Conservation (phyloP, 2,113 vertebrate genomes). For the Paracanthobrama guichenoti region DNA sequence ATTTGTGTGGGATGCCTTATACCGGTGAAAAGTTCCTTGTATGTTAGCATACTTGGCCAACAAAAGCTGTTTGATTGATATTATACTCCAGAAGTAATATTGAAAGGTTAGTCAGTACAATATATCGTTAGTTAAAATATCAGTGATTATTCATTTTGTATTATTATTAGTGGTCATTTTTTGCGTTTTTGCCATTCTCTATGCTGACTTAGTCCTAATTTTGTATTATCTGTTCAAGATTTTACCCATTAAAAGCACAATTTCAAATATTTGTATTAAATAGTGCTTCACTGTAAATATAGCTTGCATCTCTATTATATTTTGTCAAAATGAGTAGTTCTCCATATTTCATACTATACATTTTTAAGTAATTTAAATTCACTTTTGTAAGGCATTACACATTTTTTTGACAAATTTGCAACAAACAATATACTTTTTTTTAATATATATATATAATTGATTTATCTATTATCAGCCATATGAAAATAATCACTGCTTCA, state of each 20-base stretch:
- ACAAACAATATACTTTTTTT: background rate
- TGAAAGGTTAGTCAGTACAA: background rate
- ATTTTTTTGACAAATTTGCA: background rate
- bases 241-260: background rate
- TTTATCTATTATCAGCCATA: background rate
- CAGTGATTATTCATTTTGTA: no score
- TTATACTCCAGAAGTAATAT: background rate
- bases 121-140: background rate
- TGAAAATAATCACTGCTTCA: background rate
- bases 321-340: background rate
- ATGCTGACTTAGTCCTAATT: background rate
- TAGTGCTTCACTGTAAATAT: background rate
- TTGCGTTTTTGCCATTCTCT: background rate
- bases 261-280: background rate
- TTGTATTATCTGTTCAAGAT: background rate
- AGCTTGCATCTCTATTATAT: background rate
- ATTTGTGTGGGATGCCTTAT: no score
- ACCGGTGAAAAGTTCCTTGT: no score
- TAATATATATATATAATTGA: background rate
- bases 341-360: background rate
- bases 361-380: background rate
- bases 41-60: no score
- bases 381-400: background rate
- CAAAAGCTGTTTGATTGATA: background rate
- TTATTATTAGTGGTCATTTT: background rate